Evolutionary conservation across 1,140 invertebrate species (phyloP), one percentile per base, ranked within the genome.

Genomic region (Thereuonema tuberculata): DNA sequence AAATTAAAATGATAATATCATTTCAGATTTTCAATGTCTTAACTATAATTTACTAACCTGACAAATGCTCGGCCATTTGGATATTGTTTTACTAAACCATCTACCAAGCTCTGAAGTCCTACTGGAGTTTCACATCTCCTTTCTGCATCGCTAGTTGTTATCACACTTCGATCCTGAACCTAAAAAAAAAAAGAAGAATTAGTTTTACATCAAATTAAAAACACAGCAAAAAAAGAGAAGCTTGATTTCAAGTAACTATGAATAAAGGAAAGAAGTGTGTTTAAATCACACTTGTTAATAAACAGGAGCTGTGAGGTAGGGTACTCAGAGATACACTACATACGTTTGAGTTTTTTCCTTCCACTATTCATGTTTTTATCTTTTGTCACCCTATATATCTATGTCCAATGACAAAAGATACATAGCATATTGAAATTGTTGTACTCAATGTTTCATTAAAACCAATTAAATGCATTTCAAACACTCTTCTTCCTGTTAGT

Each of bases 141-240:
- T 68, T 93, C 93, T 1, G 92, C 93, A 75, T 96, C 84, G 5
- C 83, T 82, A 12, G 92, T 97, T 29, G 79, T 78, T 62, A 98
- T 85, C 0, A 83, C 77, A 68, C 83, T 86, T 37, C 92, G 81
- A 74, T 98, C 90, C 74, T 84, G 72, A 27, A 75, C 75, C 72
- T 70, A 49, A 43, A 17, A 64, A 63, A 62, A 59, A 70, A n/a
- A 43, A 43, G 26, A 63, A 49, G 25, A 59, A n/a, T n/a, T n/a
- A n/a, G n/a, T n/a, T n/a, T n/a, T n/a, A n/a, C n/a, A n/a, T n/a
- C n/a, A n/a, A n/a, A n/a, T n/a, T n/a, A n/a, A n/a, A n/a, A n/a
- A n/a, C n/a, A n/a, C n/a, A n/a, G n/a, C n/a, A n/a, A n/a, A n/a
- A n/a, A n/a, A n/a, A n/a, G n/a, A n/a, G n/a, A n/a, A n/a, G n/a